Evolutionary conservation across 2,888 invertebrate genomes (phyloP).

Genomic region (Onthophagus sagittarius): DNA sequence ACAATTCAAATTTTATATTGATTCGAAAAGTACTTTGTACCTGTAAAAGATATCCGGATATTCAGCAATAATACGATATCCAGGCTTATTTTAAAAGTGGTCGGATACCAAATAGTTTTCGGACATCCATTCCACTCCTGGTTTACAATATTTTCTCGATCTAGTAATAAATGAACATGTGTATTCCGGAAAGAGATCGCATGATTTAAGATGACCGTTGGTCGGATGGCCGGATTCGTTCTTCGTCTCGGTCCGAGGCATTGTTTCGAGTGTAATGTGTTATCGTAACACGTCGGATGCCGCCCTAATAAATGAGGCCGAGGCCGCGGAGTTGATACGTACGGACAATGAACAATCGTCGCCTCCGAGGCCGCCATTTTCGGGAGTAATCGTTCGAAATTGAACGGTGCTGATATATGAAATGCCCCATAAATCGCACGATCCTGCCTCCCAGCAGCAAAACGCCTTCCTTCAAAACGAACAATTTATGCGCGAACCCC

Average conservation of each 20-base stretch:
- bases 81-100: too few relatives aligned
- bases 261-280: background rate
- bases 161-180: background rate
- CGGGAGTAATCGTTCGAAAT: background rate
- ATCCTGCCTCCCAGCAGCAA: background rate
- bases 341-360: background rate
- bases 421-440: background rate
- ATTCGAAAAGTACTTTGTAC: too few relatives aligned
- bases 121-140: too few relatives aligned
- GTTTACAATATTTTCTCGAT: background rate
- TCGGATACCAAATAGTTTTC: too few relatives aligned
- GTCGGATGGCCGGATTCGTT: background rate
- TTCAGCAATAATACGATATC: too few relatives aligned
- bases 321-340: background rate
- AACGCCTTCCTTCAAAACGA: background rate
- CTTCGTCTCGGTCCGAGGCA: background rate
- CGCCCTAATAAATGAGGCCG: background rate
- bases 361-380: background rate
- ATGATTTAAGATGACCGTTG: background rate
- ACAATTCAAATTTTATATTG: too few relatives aligned
- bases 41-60: too few relatives aligned
- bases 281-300: background rate
- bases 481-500: background rate
- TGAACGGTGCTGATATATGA: background rate
- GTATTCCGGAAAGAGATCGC: conserved; percentile 1